Evolutionary conservation across 1,140 invertebrate genomes (phyloP).

Genomic region (Diorhabda elongata): DNA sequence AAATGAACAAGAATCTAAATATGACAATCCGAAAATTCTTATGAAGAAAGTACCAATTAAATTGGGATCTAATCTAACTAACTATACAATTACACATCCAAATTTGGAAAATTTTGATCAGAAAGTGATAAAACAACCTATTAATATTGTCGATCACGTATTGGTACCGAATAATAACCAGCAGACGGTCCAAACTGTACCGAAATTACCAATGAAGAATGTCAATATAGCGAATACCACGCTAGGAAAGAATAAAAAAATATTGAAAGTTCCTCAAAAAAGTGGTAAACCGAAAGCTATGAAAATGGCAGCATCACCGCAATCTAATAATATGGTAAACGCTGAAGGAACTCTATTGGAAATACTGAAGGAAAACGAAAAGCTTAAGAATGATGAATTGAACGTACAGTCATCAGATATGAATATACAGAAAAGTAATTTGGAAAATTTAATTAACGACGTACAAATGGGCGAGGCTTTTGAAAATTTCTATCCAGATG

Average conservation of each 20-base stretch:
- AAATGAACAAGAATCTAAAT: background rate
- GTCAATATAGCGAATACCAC: background rate
- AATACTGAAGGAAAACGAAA: slow-evolving; percentile 11
- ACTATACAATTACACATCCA: background rate
- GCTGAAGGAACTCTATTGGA: slow-evolving; percentile 1
- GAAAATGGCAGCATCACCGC: background rate
- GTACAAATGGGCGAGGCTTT: background rate
- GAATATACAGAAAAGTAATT: background rate
- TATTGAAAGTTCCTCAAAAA: background rate
- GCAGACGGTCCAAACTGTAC: background rate
- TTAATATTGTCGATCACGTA: background rate
- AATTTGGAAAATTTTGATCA: background rate
- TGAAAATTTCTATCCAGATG: background rate
- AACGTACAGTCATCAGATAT: background rate
- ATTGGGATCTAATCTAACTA: background rate
- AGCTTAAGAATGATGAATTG: background rate
- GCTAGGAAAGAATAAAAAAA: background rate
- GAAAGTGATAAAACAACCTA: background rate
- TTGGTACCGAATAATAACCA: background rate
- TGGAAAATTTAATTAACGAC: background rate
- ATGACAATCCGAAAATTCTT: background rate
- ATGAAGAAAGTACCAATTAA: background rate
- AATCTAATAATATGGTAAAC: background rate
- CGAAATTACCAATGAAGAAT: background rate
- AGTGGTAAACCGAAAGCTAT: background rate